Evolutionary conservation across 2,888 invertebrate species (phyloP).

Genomic region (Zootermopsis nevadensis): DNA sequence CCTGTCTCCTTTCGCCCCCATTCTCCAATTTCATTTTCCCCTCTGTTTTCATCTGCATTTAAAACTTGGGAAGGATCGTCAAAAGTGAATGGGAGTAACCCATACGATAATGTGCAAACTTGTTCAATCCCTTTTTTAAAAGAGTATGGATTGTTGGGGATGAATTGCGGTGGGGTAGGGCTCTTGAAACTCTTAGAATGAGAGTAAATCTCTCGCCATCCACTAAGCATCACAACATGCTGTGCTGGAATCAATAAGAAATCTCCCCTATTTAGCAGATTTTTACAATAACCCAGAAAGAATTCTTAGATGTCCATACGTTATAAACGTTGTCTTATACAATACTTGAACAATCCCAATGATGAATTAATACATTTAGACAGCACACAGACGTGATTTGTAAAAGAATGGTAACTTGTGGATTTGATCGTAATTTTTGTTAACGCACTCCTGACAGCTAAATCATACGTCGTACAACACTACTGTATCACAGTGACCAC

Average conservation of each 20-base stretch:
- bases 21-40: background rate
- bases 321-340: too few relatives aligned
- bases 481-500: too few relatives aligned
- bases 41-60: background rate
- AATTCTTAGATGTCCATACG: too few relatives aligned
- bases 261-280: background rate
- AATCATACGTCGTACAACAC: too few relatives aligned
- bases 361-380: too few relatives aligned
- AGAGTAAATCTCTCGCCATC: background rate
- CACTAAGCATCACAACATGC: background rate
- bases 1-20: background rate
- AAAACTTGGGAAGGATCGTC: background rate
- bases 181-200: background rate
- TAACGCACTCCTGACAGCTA: too few relatives aligned
- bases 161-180: background rate
- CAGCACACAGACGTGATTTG: too few relatives aligned
- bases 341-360: too few relatives aligned
- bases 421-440: too few relatives aligned
- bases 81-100: slow-evolving; percentile 2
- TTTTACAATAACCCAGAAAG: background rate
- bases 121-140: background rate
- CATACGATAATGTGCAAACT: slow-evolving; percentile 2
- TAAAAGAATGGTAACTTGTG: too few relatives aligned
- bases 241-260: background rate
- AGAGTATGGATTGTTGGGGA: background rate